A percentile compares a stretch with the other conserved stretches of the same genome.
These are phyloP conservation scores for Eulemur mongoz DNA, from an alignment of 2,797 vertebrate species.

Conservation along the genomic window DNA sequence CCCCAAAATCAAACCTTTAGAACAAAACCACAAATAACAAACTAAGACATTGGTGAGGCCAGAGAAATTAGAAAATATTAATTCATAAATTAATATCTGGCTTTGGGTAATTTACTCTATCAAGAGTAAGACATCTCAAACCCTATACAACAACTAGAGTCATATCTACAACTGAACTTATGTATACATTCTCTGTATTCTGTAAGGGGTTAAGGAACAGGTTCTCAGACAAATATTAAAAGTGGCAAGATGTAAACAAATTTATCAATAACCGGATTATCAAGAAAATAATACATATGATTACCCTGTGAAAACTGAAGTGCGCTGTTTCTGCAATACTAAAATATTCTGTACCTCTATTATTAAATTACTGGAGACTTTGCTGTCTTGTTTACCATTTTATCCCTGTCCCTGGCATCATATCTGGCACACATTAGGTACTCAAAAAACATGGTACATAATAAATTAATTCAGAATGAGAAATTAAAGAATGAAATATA, in stretches of 20 bases:
- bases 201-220: slow-evolving; percentile 2
- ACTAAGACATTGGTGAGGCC: neutral
- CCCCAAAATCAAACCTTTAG: slow-evolving; percentile 4
- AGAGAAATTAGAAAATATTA: slow-evolving; percentile 39
- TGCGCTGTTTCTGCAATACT: neutral
- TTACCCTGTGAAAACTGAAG: neutral
- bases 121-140: neutral
- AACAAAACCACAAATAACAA: slow-evolving; percentile 18
- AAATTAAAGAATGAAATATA: neutral
- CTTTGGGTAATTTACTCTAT: slow-evolving; percentile 7
- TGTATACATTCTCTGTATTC: neutral
- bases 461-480: neutral
- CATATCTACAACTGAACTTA: neutral
- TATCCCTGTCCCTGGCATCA: neutral
- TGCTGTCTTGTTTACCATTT: neutral
- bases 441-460: neutral
- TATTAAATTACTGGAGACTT: neutral
- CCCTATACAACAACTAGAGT: slow-evolving; percentile 8
- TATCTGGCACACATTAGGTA: neutral
- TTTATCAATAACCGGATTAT: neutral
- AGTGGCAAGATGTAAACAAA: slow-evolving; percentile 2
- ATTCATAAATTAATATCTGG: slow-evolving; percentile 20
- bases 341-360: neutral
- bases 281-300: neutral
- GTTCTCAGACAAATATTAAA: slow-evolving; percentile 41